A percentile compares a stretch with the other conserved stretches of the same genome.
Evolutionary conservation across 2,797 vertebrate genomes (phyloP).

Genomic region (Crenuchus spilurus): DNA sequence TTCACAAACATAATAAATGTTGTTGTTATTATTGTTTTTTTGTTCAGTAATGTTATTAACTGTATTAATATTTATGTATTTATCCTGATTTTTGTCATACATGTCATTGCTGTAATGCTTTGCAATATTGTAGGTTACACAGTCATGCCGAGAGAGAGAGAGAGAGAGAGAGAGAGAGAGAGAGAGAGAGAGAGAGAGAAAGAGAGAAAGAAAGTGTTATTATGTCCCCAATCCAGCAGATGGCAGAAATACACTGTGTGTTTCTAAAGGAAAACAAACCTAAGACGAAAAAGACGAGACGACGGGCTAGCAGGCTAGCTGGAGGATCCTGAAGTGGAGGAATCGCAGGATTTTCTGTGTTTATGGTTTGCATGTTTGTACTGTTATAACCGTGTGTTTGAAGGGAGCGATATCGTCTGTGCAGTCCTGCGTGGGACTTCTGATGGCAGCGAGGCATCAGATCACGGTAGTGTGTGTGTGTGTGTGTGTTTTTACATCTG

Average conservation of each 20-base stretch:
- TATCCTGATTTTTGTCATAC: too few species aligned
- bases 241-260: conserved; percentile 14
- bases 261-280: neutral
- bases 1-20: too few species aligned
- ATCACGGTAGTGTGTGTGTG: conserved; percentile 38
- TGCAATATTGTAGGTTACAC: too few species aligned
- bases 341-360: neutral
- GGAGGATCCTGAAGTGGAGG: conserved; percentile 2
- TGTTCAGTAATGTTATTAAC: too few species aligned
- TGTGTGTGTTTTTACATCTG: neutral
- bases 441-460: conserved; percentile 44
- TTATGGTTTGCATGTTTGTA: neutral
- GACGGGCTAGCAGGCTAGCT: conserved; percentile 6
- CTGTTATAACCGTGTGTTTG: neutral
- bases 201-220: neutral
- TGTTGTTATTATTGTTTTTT: too few species aligned
- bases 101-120: too few species aligned
- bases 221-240: conserved; percentile 37
- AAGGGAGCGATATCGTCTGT: too few species aligned
- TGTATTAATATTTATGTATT: too few species aligned
- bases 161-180: too few species aligned
- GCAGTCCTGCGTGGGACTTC: conserved; percentile 26
- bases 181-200: neutral
- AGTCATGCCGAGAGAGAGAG: too few species aligned
- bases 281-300: conserved; percentile 29